phyloP scores from a whole-genome alignment of 2,888 invertebrate genomes.

The Prosopocoilus inquinatus region DNA sequence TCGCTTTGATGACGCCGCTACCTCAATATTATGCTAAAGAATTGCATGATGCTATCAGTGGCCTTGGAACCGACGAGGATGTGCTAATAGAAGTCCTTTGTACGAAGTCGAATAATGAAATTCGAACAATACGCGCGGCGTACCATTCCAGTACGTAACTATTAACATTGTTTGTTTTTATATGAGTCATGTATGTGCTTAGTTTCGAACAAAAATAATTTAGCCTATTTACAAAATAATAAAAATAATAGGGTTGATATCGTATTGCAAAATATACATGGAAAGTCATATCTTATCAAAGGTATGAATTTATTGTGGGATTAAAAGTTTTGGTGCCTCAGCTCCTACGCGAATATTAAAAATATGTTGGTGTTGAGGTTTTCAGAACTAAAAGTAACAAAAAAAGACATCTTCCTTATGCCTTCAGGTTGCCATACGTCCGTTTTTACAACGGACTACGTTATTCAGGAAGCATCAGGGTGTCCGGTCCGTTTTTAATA shows the following conservation, averaged over 20 bases:
- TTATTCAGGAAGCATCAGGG: too few relatives aligned
- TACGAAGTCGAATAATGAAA: conserved; percentile 82
- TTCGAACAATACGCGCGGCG: conserved; percentile 73
- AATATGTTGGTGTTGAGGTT: too few relatives aligned
- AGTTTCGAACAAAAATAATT: too few relatives aligned
- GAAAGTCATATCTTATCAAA: too few relatives aligned
- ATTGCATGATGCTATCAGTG: conserved; percentile 78
- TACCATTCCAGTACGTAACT: conserved; percentile 70
- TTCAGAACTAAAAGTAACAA: too few relatives aligned
- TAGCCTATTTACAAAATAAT: not conserved
- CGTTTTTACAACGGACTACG: too few relatives aligned
- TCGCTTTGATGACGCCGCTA: conserved; percentile 82
- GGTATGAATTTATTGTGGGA: too few relatives aligned
- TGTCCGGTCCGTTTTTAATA: too few relatives aligned
- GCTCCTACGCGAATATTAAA: too few relatives aligned
- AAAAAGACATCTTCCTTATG: too few relatives aligned
- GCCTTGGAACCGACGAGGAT: conserved; percentile 82
- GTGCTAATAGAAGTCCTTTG: conserved; percentile 87
- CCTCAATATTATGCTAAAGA: conserved; percentile 83
- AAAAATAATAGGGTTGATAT: not conserved
- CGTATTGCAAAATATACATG: not conserved
- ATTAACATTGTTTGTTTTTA: not conserved
- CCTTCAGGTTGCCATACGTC: too few relatives aligned
- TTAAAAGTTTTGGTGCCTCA: too few relatives aligned
- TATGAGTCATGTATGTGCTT: not conserved